Conservation (phyloP, 1,140 invertebrate genomes). For the Tetragnatha versicolor region DNA sequence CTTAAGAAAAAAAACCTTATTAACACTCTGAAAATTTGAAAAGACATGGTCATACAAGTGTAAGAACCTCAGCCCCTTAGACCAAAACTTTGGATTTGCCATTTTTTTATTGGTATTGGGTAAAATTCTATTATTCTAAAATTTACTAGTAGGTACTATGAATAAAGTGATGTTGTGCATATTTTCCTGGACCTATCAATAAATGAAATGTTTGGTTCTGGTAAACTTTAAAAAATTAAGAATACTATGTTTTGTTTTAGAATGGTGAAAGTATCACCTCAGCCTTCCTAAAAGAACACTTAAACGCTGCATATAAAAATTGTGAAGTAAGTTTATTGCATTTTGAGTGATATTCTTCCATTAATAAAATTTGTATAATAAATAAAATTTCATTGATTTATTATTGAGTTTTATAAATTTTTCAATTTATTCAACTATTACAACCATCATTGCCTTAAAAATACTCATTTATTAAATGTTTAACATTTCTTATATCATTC, state of each 20-base stretch:
- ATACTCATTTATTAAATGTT: neutral
- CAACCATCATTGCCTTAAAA: neutral
- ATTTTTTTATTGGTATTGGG: too few species aligned
- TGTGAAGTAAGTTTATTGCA: conserved; percentile 6
- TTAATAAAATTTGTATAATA: neutral
- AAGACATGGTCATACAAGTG: too few species aligned
- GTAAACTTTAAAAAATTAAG: neutral
- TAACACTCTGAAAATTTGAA: too few species aligned
- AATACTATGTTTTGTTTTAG: neutral
- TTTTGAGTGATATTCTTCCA: neutral
- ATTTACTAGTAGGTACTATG: too few species aligned
- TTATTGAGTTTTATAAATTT: neutral
- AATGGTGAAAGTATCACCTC: conserved; percentile 30
- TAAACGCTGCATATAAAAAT: conserved; percentile 24
- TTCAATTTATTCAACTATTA: neutral
- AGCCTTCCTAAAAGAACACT: conserved; percentile 25
- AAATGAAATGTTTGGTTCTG: neutral
- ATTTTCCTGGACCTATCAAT: too few species aligned
- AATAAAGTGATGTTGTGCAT: too few species aligned
- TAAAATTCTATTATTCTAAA: too few species aligned
- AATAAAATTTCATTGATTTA: neutral
- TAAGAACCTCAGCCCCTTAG: too few species aligned
- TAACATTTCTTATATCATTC: neutral
- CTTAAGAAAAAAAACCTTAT: too few species aligned
- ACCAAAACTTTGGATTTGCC: too few species aligned